A percentile compares a stretch with the other conserved stretches of the same genome.
Conservation (phyloP, 64 coral and sea anemone species). For the Montipora cactus region DNA sequence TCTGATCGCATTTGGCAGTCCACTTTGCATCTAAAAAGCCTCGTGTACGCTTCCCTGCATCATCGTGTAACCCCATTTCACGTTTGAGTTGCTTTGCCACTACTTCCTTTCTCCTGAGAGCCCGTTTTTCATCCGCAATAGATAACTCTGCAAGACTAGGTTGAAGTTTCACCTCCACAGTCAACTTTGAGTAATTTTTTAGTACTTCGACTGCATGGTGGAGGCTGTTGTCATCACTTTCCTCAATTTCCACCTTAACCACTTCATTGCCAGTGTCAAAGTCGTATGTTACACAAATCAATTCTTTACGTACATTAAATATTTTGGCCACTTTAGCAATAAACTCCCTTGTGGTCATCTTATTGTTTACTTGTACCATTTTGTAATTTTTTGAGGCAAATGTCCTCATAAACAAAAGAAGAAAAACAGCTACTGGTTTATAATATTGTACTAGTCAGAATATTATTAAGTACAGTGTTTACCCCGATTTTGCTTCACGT, state of each 20-base stretch:
- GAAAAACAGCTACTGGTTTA: too few relatives aligned
- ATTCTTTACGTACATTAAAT: slow-evolving; percentile 20
- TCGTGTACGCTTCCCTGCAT: slow-evolving; percentile 2
- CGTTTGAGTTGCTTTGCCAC: slow-evolving; percentile 60
- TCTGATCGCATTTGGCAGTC: slow-evolving; percentile 36
- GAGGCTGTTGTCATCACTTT: slow-evolving; percentile 40
- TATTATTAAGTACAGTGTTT: too few relatives aligned
- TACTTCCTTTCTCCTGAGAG: slow-evolving; percentile 42
- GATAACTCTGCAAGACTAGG: neutral
- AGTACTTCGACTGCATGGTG: slow-evolving; percentile 45
- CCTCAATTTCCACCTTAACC: slow-evolving; percentile 57
- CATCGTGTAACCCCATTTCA: slow-evolving; percentile 66
- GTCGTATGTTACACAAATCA: slow-evolving; percentile 68
- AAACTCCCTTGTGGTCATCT: slow-evolving; percentile 63
- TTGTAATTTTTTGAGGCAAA: slow-evolving; percentile 59
- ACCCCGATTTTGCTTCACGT: too few relatives aligned
- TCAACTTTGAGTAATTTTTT: slow-evolving; percentile 43
- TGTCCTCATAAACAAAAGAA: neutral
- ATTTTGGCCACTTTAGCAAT: slow-evolving; percentile 49
- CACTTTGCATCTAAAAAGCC: slow-evolving; percentile 49
- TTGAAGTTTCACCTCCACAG: slow-evolving; percentile 24
- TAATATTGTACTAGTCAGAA: too few relatives aligned
- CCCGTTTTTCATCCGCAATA: slow-evolving; percentile 36
- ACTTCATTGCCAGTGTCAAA: slow-evolving; percentile 21
- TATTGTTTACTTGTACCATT: slow-evolving; percentile 56